Evolutionary conservation across 2,113 vertebrate genomes (phyloP).

Genomic region (Seriola quinqueradiata): DNA sequence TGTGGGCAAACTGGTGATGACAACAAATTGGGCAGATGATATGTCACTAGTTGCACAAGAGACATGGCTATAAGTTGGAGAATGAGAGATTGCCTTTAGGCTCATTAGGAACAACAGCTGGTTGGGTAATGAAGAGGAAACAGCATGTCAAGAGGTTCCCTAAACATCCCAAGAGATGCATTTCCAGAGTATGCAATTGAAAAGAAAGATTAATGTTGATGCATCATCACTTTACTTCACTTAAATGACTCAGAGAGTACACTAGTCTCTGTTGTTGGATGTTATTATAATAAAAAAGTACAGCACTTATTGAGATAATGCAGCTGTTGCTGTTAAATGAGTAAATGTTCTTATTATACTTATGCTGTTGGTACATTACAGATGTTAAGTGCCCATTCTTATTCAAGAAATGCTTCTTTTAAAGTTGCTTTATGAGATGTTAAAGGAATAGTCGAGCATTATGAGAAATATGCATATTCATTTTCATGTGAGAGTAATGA

Average conservation of each 20-base stretch:
- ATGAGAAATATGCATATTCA: background rate
- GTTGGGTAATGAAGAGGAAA: conserved; percentile 89
- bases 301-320: conserved; percentile 2
- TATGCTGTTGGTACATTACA: background rate
- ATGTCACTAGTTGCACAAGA: conserved; percentile 75
- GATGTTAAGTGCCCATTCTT: background rate
- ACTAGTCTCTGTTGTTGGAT: conserved; percentile 38
- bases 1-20: conserved; percentile 28
- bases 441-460: background rate
- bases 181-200: conserved; percentile 73
- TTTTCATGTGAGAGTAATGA: background rate
- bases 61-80: conserved; percentile 71
- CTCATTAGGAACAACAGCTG: conserved; percentile 89
- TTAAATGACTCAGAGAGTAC: conserved; percentile 68
- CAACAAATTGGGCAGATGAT: conserved; percentile 55
- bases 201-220: conserved; percentile 79
- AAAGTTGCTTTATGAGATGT: background rate
- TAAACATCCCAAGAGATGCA: conserved; percentile 81
- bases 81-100: conserved; percentile 83
- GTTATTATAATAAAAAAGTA: conserved; percentile 19
- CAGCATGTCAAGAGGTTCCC: conserved; percentile 84
- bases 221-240: conserved; percentile 77
- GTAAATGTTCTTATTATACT: background rate
- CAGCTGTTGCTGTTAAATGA: background rate
- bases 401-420: background rate